Percentiles rank a stretch among this genome's conserved stretches.
phyloP scores from a whole-genome alignment of 2,113 vertebrate species.

The Oryzias melastigma region DNA sequence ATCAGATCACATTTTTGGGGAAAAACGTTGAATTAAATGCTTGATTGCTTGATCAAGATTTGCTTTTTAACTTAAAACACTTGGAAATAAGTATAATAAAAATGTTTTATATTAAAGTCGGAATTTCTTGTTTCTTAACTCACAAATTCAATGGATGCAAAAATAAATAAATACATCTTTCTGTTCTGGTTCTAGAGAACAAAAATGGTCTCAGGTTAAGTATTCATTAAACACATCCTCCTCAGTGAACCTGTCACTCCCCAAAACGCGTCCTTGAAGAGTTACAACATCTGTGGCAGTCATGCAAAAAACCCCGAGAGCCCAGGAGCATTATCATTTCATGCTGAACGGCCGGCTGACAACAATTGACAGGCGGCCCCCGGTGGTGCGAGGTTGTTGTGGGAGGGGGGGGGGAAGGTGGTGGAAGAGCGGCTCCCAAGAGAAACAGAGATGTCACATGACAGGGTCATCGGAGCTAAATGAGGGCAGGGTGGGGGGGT shows the following conservation, averaged over 20 bases:
- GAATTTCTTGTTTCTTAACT: too few relatives aligned
- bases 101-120: too few relatives aligned
- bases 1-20: too few relatives aligned
- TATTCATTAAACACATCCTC: background rate
- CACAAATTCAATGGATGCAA: too few relatives aligned
- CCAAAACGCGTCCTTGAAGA: constrained; percentile 18
- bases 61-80: too few relatives aligned
- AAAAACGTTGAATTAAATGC: too few relatives aligned
- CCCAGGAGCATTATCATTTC: constrained; percentile 35
- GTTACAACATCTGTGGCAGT: constrained; percentile 22
- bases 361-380: constrained; percentile 43
- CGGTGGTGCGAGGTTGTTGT: constrained; percentile 22
- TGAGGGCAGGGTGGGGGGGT: background rate
- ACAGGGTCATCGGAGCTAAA: constrained; percentile 12
- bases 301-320: constrained; percentile 17
- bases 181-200: background rate
- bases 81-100: too few relatives aligned
- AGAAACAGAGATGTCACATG: constrained; percentile 27
- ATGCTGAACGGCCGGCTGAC: constrained; percentile 11
- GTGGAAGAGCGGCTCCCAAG: constrained; percentile 8
- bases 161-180: too few relatives aligned
- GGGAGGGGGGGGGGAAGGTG: constrained; percentile 24
- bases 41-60: too few relatives aligned
- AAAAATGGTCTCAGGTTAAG: background rate
- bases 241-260: background rate